These are phyloP conservation scores for Volucella inflata DNA, from an alignment of 2,888 invertebrate genomes.

Conservation along the genomic window DNA sequence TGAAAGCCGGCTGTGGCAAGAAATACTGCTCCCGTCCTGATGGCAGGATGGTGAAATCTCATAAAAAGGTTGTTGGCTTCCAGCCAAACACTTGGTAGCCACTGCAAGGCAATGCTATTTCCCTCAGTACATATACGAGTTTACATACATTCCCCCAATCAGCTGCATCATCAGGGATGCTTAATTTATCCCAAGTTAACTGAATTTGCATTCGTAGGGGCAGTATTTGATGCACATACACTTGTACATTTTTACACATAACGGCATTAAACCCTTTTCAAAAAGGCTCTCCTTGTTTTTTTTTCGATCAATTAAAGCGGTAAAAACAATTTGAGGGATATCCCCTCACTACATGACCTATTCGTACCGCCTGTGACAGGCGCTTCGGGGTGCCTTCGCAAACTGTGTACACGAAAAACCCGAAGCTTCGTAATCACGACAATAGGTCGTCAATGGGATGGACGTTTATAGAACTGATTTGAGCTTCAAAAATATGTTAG, in stretches of 20 bases:
- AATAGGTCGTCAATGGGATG: neutral
- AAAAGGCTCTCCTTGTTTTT: constrained; percentile 28
- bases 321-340: constrained; percentile 47
- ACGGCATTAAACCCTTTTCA: constrained; percentile 48
- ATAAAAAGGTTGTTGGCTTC: constrained; percentile 61
- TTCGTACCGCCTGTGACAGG: neutral
- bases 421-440: neutral
- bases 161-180: constrained; percentile 17
- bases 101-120: constrained; percentile 17
- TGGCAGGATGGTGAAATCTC: constrained; percentile 15
- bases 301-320: constrained; percentile 65
- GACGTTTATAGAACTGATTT: constrained; percentile 16
- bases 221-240: constrained; percentile 30
- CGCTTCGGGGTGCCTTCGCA: neutral
- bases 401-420: neutral
- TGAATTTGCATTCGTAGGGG: constrained; percentile 50
- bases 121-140: neutral
- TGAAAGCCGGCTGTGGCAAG: constrained; percentile 11
- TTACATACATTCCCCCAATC: neutral
- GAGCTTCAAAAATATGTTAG: neutral
- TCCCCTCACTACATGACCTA: neutral
- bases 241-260: constrained; percentile 26
- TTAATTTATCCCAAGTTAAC: constrained; percentile 52
- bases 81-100: constrained; percentile 60
- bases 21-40: neutral